Conservation (phyloP, 2,113 vertebrate species). For the Amazona guildingii region DNA sequence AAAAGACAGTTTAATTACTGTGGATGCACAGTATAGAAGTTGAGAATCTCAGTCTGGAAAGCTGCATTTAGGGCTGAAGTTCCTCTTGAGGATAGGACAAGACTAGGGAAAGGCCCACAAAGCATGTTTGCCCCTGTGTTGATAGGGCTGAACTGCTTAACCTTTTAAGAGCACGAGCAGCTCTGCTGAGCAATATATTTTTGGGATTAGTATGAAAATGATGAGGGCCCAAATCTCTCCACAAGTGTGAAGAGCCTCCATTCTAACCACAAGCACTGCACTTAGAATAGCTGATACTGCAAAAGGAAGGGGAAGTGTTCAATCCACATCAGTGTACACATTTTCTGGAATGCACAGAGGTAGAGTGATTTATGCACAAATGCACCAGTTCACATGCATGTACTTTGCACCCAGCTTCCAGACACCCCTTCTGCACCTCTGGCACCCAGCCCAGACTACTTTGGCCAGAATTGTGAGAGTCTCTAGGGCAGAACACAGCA, state of each 20-base stretch:
- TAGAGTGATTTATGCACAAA: background rate
- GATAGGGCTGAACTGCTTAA: background rate
- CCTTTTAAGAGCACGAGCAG: background rate
- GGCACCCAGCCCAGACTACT: background rate
- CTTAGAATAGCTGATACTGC: background rate
- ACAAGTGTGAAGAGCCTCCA: accelerated
- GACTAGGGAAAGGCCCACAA: background rate
- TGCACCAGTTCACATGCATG: accelerated
- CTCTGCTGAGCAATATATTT: background rate
- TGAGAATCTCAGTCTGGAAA: background rate
- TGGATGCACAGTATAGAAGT: background rate
- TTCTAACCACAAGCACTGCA: background rate
- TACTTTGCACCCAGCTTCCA: background rate
- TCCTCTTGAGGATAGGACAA: background rate
- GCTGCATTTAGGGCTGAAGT: background rate
- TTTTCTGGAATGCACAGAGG: background rate
- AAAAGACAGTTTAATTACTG: background rate
- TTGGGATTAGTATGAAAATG: background rate
- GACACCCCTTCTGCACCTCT: background rate
- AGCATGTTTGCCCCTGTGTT: background rate
- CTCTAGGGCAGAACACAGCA: background rate
- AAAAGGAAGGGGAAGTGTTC: background rate
- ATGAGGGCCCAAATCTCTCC: background rate
- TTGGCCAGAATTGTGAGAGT: background rate
- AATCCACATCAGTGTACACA: background rate